A percentile compares a stretch with the other conserved stretches of the same genome.
Evolutionary conservation across 2,888 invertebrate species (phyloP).

Genomic region (Mythimna impura): DNA sequence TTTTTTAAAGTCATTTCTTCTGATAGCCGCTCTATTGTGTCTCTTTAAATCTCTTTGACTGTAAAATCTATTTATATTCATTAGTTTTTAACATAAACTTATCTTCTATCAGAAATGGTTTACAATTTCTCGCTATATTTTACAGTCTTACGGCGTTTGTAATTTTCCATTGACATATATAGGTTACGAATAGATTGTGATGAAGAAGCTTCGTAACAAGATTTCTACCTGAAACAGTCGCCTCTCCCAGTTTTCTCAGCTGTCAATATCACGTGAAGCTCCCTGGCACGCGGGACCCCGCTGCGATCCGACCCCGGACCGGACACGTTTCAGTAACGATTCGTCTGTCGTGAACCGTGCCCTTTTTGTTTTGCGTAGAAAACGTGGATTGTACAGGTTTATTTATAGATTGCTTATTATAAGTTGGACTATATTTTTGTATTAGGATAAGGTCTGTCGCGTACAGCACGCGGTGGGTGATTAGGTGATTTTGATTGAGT

Average conservation of each 20-base stretch:
- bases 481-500: no score
- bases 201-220: not conserved
- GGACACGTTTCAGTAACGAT: conserved; percentile 34
- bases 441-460: not conserved
- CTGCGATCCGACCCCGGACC: conserved; percentile 32
- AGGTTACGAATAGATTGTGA: not conserved
- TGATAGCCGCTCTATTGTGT: no score
- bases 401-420: conserved; percentile 28
- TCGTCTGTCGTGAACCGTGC: conserved; percentile 2
- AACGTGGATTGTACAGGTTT: conserved; percentile 6
- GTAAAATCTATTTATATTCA: no score
- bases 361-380: conserved; percentile 33
- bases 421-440: not conserved
- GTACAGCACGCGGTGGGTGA: no score
- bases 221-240: not conserved
- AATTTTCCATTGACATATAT: no score
- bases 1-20: no score
- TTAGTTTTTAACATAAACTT: no score
- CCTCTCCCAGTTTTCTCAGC: not conserved
- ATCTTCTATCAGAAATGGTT: no score
- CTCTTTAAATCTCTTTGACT: no score
- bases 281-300: conserved; percentile 46
- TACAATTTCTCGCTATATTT: no score
- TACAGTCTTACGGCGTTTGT: no score
- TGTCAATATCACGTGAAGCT: conserved; percentile 37